Evolutionary conservation across 2,113 vertebrate genomes (phyloP).

Genomic region (Eolophus roseicapilla): DNA sequence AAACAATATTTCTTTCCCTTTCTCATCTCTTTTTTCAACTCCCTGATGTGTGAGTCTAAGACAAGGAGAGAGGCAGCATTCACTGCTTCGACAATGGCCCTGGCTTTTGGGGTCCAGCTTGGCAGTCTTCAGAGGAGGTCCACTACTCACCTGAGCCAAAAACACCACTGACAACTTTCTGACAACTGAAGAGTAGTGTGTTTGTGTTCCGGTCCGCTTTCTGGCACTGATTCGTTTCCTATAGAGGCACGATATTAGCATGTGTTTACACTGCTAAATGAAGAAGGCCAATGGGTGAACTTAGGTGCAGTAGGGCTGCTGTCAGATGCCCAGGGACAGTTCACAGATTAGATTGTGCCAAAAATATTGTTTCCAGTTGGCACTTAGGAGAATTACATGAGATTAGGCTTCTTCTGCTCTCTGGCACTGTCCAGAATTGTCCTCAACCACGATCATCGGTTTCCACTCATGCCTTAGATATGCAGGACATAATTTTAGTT

Average conservation of each 20-base stretch:
- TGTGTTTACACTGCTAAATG: background rate
- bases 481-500: background rate
- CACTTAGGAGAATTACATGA: background rate
- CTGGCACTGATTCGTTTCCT: background rate
- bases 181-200: background rate
- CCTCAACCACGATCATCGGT: background rate
- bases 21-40: slow-evolving; percentile 19
- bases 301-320: background rate
- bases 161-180: background rate
- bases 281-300: background rate
- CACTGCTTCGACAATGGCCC: background rate
- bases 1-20: slow-evolving; percentile 30
- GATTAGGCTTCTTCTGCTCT: background rate
- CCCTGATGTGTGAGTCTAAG: background rate
- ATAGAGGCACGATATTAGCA: background rate
- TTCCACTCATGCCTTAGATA: too few species aligned
- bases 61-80: background rate
- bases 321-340: background rate
- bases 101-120: background rate
- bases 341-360: background rate
- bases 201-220: background rate
- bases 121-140: background rate
- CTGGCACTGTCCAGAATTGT: background rate
- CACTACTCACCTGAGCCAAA: background rate
- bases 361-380: background rate